phyloP scores from a whole-genome alignment of 2,797 vertebrate genomes.

The Cryptoblepharus egeriae region DNA sequence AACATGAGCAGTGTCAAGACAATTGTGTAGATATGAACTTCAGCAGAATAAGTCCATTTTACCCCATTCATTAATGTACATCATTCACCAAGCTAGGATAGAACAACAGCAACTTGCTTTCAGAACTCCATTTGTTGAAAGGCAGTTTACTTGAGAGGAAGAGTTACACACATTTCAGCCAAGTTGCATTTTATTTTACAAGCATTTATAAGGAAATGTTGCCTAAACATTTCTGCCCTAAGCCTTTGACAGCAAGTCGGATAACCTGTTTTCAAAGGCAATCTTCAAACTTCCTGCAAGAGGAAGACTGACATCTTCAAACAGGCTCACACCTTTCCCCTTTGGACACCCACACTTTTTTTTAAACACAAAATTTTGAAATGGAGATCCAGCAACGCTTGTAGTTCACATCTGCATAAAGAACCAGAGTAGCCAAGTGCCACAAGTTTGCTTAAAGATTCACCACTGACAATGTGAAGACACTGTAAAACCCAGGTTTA shows the following conservation, averaged over 20 bases:
- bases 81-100: neutral
- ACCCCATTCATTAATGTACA: neutral
- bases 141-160: constrained; percentile 4
- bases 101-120: neutral
- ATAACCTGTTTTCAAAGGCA: neutral
- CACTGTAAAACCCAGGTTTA: neutral
- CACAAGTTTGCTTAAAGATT: constrained; percentile 25
- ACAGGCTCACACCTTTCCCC: neutral
- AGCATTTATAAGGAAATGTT: neutral
- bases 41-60: too few species aligned
- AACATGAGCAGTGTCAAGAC: too few species aligned
- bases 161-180: neutral
- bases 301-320: neutral
- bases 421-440: neutral
- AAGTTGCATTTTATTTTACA: constrained; percentile 29
- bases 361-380: constrained; percentile 14
- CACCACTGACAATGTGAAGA: constrained; percentile 1
- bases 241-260: neutral
- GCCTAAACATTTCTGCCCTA: neutral
- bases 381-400: constrained; percentile 32
- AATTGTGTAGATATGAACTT: too few species aligned
- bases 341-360: constrained; percentile 13
- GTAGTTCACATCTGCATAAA: neutral
- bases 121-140: neutral
- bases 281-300: neutral